Evolutionary conservation across 2,797 vertebrate genomes (phyloP).

Genomic region (Morelia viridis): DNA sequence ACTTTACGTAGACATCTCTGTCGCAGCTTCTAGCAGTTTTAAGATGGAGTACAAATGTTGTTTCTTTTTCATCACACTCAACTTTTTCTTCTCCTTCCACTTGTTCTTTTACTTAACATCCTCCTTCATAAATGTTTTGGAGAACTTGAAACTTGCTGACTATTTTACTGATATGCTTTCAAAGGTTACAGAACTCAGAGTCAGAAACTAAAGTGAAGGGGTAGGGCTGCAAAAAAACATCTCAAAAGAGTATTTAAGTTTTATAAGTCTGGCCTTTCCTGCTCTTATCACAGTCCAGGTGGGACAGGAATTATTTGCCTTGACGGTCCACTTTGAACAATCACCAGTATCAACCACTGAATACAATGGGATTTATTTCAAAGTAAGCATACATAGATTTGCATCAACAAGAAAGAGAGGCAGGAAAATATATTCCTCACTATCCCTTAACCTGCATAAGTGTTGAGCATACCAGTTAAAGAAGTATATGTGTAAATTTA

Average conservation of each 20-base stretch:
- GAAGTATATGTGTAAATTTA: background rate
- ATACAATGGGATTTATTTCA: background rate
- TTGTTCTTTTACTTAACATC: background rate
- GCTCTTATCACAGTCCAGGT: background rate
- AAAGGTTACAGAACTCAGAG: background rate
- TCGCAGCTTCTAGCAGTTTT: background rate
- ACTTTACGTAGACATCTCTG: background rate
- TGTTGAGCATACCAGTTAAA: background rate
- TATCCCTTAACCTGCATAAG: background rate
- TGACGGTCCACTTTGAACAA: background rate
- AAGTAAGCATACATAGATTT: background rate
- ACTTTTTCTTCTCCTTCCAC: background rate
- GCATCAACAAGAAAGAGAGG: background rate
- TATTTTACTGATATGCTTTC: background rate
- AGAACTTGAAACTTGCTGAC: background rate
- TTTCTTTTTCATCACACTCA: background rate
- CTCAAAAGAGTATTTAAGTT: background rate
- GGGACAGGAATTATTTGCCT: background rate
- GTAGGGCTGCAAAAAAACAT: background rate
- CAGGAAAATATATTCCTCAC: background rate
- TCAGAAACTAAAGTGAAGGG: background rate
- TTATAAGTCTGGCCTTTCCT: background rate
- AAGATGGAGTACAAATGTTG: background rate
- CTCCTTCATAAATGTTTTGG: background rate
- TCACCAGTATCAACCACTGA: background rate